Percentiles rank a stretch among this genome's conserved stretches.
phyloP scores from a whole-genome alignment of 2,797 vertebrate genomes.

The Columba guinea region DNA sequence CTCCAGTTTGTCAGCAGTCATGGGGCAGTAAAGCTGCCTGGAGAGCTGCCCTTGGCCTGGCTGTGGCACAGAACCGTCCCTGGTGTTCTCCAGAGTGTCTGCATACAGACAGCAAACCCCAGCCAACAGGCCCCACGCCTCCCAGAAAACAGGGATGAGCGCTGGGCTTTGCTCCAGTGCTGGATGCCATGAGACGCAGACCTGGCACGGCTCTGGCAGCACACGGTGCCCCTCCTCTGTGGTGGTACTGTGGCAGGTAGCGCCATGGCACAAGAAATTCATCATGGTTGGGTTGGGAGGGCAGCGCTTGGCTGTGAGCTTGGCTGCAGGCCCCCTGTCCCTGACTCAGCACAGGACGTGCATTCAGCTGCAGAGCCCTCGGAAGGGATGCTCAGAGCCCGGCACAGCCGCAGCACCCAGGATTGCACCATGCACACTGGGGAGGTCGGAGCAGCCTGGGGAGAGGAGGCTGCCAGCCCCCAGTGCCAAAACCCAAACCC shows the following conservation, averaged over 20 bases:
- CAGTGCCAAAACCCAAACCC: accelerated
- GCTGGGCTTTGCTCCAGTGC: accelerated
- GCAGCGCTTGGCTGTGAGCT: accelerated
- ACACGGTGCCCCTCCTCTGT: accelerated
- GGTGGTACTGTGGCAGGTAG: accelerated
- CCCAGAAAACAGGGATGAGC: not conserved
- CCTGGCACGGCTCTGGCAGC: not conserved
- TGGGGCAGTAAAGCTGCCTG: not conserved
- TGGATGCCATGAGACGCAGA: accelerated
- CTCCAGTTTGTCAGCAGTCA: accelerated
- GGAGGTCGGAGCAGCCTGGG: not conserved
- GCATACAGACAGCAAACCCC: not conserved
- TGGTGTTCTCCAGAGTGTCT: not conserved
- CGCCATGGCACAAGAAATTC: accelerated
- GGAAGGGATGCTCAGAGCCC: not conserved
- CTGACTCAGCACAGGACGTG: not conserved
- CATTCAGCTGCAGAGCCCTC: not conserved
- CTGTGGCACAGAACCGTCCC: not conserved
- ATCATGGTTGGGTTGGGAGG: accelerated
- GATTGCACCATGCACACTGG: accelerated
- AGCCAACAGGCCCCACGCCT: accelerated
- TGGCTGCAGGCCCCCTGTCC: accelerated
- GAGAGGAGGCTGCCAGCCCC: not conserved
- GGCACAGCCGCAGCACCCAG: accelerated
- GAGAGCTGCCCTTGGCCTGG: not conserved